Conservation (phyloP, 2,797 vertebrate species). For the Mormyrops attenuatus region DNA sequence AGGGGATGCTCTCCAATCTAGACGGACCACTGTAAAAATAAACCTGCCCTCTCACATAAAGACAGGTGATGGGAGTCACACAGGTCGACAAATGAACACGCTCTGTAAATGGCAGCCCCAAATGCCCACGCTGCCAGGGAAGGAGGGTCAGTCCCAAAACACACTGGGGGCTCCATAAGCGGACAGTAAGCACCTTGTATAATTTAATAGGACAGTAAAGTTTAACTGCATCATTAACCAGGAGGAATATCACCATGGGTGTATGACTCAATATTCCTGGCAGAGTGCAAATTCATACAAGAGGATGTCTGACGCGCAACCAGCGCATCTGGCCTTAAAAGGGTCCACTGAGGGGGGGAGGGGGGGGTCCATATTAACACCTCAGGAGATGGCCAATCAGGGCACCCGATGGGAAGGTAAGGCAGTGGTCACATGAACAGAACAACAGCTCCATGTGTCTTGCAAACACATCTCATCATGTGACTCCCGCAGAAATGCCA, state of each 20-base stretch:
- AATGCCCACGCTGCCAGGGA: background rate
- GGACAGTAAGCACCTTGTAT: conserved; percentile 45
- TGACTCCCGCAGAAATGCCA: background rate
- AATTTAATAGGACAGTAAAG: conserved; percentile 54
- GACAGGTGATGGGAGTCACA: background rate
- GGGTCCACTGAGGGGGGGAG: background rate
- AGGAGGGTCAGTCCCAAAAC: conserved; percentile 43
- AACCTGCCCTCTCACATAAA: background rate
- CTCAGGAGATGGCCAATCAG: background rate
- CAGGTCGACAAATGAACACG: background rate
- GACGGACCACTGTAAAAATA: background rate
- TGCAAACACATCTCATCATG: background rate
- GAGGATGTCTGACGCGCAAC: conserved; percentile 24
- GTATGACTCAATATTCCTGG: conserved; percentile 18
- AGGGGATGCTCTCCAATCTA: background rate
- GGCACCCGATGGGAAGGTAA: background rate
- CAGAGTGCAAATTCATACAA: background rate
- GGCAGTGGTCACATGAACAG: background rate
- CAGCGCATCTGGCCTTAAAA: conserved; percentile 44
- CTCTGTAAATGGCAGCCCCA: background rate
- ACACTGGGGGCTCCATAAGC: conserved; percentile 40
- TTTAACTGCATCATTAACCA: conserved; percentile 61
- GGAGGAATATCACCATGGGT: conserved; percentile 38
- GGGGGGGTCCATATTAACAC: background rate
- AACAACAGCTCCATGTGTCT: background rate